phyloP scores from a whole-genome alignment of 92 coral and sea anemone species.

The Muricea muricata region DNA sequence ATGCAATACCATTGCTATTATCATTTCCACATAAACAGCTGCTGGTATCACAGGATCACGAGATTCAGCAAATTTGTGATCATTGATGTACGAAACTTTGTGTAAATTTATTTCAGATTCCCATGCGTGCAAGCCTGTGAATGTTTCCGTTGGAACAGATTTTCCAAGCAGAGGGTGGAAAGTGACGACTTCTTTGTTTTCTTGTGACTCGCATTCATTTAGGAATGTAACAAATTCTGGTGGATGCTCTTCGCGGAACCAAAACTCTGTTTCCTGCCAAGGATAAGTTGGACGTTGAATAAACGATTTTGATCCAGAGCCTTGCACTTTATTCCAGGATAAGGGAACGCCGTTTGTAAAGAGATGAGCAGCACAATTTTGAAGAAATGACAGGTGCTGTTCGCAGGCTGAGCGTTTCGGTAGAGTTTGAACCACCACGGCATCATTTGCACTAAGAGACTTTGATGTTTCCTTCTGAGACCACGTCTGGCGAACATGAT shows the following conservation, averaged over 20 bases:
- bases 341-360: constrained; percentile 51
- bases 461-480: constrained; percentile 20
- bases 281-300: constrained; percentile 61
- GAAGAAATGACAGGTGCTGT: constrained; percentile 64
- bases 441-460: background rate
- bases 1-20: constrained; percentile 65
- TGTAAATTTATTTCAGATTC: constrained; percentile 65
- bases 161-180: constrained; percentile 57
- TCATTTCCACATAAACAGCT: constrained; percentile 67
- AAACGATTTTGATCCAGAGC: constrained; percentile 43
- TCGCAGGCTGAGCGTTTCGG: constrained; percentile 48
- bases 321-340: constrained; percentile 60
- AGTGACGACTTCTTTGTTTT: background rate
- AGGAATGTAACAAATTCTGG: background rate
- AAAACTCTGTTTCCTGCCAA: constrained; percentile 69
- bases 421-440: constrained; percentile 54
- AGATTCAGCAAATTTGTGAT: constrained; percentile 57
- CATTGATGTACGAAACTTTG: constrained; percentile 59
- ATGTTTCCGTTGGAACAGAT: constrained; percentile 41
- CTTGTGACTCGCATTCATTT: background rate
- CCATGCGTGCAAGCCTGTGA: constrained; percentile 70
- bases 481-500: constrained; percentile 62
- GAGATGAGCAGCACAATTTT: constrained; percentile 56
- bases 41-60: constrained; percentile 65
- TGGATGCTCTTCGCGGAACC: constrained; percentile 33